These are phyloP conservation scores for Lanistes nyassanus DNA, from an alignment of 1,140 invertebrate genomes.

Conservation along the genomic window DNA sequence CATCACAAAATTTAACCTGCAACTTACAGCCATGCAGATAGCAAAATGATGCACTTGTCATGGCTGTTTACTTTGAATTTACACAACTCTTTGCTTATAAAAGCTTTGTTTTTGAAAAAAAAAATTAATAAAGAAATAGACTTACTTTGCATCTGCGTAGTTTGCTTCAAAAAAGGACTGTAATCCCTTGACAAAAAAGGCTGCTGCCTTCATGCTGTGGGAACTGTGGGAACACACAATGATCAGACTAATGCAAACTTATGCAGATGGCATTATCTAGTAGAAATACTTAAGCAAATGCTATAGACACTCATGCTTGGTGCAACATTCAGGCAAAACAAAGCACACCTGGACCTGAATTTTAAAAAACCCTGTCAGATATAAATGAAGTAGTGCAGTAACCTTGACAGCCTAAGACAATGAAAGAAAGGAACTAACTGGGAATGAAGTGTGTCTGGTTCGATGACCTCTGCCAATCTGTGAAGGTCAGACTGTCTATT, in stretches of 20 bases:
- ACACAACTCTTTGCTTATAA: no score
- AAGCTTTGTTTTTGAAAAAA: not conserved
- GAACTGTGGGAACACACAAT: slow-evolving; percentile 68
- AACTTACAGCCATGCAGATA: no score
- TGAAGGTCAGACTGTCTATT: slow-evolving; percentile 88
- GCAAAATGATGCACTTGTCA: no score
- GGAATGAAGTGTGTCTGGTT: slow-evolving; percentile 52
- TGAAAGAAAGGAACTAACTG: slow-evolving; percentile 38
- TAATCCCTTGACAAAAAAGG: slow-evolving; percentile 94
- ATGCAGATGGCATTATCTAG: not conserved
- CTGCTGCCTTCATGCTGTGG: slow-evolving; percentile 89
- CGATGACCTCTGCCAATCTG: slow-evolving; percentile 86
- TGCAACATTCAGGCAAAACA: no score
- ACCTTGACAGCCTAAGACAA: not conserved
- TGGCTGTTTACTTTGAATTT: no score
- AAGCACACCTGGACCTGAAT: no score
- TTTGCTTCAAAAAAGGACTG: slow-evolving; percentile 95
- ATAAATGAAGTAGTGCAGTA: no score
- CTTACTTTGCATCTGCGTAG: slow-evolving; percentile 97
- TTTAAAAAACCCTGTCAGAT: no score
- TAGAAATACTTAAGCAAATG: not conserved
- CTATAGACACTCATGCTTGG: no score
- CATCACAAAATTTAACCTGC: no score
- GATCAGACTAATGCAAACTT: not conserved
- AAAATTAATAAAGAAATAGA: slow-evolving; percentile 42